Conservation (phyloP, 2,797 vertebrate species). For the Garrulus glandarius region DNA sequence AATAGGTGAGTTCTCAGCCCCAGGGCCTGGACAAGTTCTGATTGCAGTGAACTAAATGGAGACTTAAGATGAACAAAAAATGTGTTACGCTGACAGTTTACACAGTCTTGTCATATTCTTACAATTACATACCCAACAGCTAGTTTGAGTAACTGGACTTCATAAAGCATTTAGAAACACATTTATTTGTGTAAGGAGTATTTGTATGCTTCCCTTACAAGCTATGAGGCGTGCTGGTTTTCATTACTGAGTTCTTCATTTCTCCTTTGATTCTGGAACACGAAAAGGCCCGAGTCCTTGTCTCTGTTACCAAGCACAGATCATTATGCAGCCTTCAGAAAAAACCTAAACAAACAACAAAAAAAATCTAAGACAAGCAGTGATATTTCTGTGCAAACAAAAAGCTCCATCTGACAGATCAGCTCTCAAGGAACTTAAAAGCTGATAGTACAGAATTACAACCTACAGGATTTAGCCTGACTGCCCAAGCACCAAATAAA, state of each 20-base stretch:
- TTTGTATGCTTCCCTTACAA: not conserved
- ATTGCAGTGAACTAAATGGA: not conserved
- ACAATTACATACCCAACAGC: not conserved
- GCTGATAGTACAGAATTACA: accelerated
- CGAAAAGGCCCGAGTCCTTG: not conserved
- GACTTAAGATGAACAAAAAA: not conserved
- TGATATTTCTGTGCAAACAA: not conserved
- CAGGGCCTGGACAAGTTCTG: not conserved
- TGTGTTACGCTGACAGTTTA: not conserved
- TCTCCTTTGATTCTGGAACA: not conserved
- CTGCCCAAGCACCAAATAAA: not conserved
- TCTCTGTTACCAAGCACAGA: not conserved
- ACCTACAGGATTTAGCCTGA: not conserved
- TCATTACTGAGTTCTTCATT: not conserved
- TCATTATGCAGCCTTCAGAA: not conserved
- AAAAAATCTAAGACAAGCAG: not conserved
- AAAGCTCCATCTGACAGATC: not conserved
- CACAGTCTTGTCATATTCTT: not conserved
- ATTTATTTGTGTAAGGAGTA: not conserved
- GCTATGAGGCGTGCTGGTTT: not conserved
- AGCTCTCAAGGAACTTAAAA: not conserved
- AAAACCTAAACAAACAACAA: not conserved
- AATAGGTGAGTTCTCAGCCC: not conserved
- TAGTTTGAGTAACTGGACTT: not conserved
- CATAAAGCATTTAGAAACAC: not conserved